Percentiles rank a stretch among this genome's conserved stretches.
phyloP scores from a whole-genome alignment of 1,140 invertebrate genomes.

The Drosophila auraria region DNA sequence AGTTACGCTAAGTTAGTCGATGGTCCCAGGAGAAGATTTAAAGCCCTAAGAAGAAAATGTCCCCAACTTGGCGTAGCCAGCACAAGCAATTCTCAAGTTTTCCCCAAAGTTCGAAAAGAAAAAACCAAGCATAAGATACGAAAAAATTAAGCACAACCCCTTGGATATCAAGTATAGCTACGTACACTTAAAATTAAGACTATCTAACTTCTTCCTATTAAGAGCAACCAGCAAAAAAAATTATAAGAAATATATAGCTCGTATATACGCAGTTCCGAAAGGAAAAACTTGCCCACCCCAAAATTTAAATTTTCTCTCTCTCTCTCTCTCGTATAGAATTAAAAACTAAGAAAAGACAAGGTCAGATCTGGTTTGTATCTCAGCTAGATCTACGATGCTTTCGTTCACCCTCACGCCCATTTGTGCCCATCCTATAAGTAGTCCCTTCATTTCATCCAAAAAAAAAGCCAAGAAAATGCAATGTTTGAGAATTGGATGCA shows the following conservation, averaged over 20 bases:
- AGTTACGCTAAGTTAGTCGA: conserved; percentile 55
- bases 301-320: conserved; percentile 30
- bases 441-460: conserved; percentile 24
- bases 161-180: conserved; percentile 52
- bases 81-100: conserved; percentile 71
- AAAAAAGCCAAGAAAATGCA: background rate
- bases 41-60: conserved; percentile 19
- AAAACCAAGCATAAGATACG: conserved; percentile 7
- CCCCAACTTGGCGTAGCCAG: conserved; percentile 70
- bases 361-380: conserved; percentile 26
- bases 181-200: conserved; percentile 51
- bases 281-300: conserved; percentile 53
- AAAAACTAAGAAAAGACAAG: conserved; percentile 31
- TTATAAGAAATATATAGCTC: conserved; percentile 32
- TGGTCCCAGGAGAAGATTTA: conserved; percentile 4
- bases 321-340: conserved; percentile 30
- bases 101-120: conserved; percentile 44
- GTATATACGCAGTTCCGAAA: conserved; percentile 52
- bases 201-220: conserved; percentile 58
- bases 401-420: conserved; percentile 19
- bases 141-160: conserved; percentile 44
- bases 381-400: conserved; percentile 25
- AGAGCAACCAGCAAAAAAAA: conserved; percentile 41
- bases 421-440: conserved; percentile 38
- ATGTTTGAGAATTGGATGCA: conserved; percentile 9